Base-by-base conservation (phyloP, 2,888 invertebrate genomes). In the Sphaerophoria taeniata region DNA sequence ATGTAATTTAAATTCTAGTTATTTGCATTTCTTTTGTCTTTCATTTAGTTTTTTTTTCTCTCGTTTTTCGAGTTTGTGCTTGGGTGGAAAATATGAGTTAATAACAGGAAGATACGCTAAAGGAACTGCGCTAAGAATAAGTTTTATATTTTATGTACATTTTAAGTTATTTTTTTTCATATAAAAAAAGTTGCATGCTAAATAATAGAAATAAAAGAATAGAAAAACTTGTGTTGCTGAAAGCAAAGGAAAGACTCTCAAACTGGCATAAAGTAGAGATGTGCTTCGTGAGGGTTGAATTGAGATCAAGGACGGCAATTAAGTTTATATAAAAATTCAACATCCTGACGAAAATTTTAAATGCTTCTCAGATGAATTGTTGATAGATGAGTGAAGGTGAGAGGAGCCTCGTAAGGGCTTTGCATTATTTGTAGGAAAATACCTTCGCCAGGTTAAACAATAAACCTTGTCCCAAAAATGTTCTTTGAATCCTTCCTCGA, bases 291-390 rank as follows among this genome's bases (percentile, higher is more conserved):
- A 34, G n/a, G 39, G 11, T 49, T 16, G 69, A 34, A 76, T 67
- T 55, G 55, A 69, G 82, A 77, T 82, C 82, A 82, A 82, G 82
- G 82, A 82, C 76, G 67, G 61, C n/a, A 39, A 61, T 47, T 60
- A 43, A 24, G 47, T 47, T 67, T 55, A 24, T 33, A 39, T 16
- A 39, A 16, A 53, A 33, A 49, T 63, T 39, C 5, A 51, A 77
- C 53, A 71, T 77, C 77, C 77, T 77, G 61, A 33, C 24, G 33
- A 72, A 16, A 65, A 53, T 67, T 31, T 65, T 49, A 16, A 49
- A 5, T 16, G 33, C 49, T 49, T 67, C 3, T 16, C 24, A 67
- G n/a, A 31, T 53, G 67, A 53, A 16, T 5, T 36, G 36, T 24
- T 24, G 34, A 51, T 31, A 31, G 33, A 14, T 45, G 6, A 0